A percentile compares a stretch with the other conserved stretches of the same genome.
These are phyloP conservation scores for Peribatodes rhomboidaria DNA, from an alignment of 2,888 invertebrate genomes.

Conservation along the genomic window DNA sequence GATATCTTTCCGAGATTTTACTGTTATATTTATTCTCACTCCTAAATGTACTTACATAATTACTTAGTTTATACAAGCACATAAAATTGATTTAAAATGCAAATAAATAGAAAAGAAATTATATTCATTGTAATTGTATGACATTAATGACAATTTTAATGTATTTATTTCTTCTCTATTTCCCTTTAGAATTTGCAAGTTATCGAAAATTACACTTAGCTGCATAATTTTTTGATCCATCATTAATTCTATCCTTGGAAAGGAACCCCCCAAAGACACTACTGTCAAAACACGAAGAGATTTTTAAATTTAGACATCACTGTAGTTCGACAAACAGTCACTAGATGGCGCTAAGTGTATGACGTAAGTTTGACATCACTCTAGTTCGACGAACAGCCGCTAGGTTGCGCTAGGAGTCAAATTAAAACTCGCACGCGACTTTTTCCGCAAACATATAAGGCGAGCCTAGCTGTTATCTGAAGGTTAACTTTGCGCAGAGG, in stretches of 20 bases:
- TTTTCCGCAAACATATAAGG: not conserved
- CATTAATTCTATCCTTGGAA: too few relatives aligned
- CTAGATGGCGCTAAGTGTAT: conserved; percentile 26
- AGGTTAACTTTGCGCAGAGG: conserved; percentile 94
- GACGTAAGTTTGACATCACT: not conserved
- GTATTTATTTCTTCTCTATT: not conserved
- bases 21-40: too few relatives aligned
- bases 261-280: too few relatives aligned
- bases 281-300: too few relatives aligned
- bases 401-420: conserved; percentile 24
- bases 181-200: not conserved
- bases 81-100: too few relatives aligned
- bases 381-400: conserved; percentile 1
- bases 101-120: not conserved
- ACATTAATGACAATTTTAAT: too few relatives aligned
- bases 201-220: not conserved
- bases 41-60: too few relatives aligned
- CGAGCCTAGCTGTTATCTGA: fast-evolving
- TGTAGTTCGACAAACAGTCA: not conserved
- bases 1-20: too few relatives aligned
- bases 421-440: conserved; percentile 15
- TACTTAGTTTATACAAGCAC: too few relatives aligned
- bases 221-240: not conserved
- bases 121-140: too few relatives aligned
- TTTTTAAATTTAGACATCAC: not conserved